A percentile compares a stretch with the other conserved stretches of the same genome.
Evolutionary conservation across 2,888 invertebrate genomes (phyloP).

Genomic region (Spicauda simplicius): DNA sequence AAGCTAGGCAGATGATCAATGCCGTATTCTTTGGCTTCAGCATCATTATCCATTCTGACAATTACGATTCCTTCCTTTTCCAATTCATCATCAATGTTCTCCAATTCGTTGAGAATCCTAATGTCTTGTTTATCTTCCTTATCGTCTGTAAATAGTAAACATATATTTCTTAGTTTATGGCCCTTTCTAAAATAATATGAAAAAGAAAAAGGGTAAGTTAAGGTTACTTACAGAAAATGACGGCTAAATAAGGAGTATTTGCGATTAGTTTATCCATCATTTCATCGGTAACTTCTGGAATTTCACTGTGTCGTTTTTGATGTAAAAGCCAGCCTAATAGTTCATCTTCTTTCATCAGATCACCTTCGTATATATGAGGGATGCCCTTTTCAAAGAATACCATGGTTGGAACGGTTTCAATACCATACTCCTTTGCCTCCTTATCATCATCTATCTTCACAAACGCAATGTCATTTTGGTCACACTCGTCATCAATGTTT

Average conservation of each 20-base stretch:
- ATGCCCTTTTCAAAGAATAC: slow-evolving; percentile 91
- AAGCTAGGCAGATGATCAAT: slow-evolving; percentile 94
- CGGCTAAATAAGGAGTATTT: slow-evolving; percentile 91
- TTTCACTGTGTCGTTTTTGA: slow-evolving; percentile 95
- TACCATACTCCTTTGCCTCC: slow-evolving; percentile 95
- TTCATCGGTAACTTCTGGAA: slow-evolving; percentile 96
- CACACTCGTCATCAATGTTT: slow-evolving; percentile 97
- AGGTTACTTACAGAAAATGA: slow-evolving; percentile 93
- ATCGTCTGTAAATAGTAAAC: slow-evolving; percentile 86
- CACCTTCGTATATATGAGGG: slow-evolving; percentile 91
- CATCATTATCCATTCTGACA: slow-evolving; percentile 94
- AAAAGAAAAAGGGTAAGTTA: no score
- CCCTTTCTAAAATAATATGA: neutral
- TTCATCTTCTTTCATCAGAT: slow-evolving; percentile 95
- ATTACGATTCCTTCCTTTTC: slow-evolving; percentile 96
- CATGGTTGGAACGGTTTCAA: slow-evolving; percentile 92
- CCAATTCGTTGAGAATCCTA: slow-evolving; percentile 93
- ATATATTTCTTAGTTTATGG: neutral
- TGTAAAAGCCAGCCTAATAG: slow-evolving; percentile 95
- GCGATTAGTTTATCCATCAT: slow-evolving; percentile 96
- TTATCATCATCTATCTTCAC: slow-evolving; percentile 95
- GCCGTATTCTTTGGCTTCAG: slow-evolving; percentile 95
- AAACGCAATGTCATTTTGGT: slow-evolving; percentile 95
- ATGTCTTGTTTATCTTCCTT: slow-evolving; percentile 96
- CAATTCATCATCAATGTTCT: slow-evolving; percentile 96